Base-by-base conservation (phyloP, 2,797 vertebrate species). In the Sebastolobus alascanus region DNA sequence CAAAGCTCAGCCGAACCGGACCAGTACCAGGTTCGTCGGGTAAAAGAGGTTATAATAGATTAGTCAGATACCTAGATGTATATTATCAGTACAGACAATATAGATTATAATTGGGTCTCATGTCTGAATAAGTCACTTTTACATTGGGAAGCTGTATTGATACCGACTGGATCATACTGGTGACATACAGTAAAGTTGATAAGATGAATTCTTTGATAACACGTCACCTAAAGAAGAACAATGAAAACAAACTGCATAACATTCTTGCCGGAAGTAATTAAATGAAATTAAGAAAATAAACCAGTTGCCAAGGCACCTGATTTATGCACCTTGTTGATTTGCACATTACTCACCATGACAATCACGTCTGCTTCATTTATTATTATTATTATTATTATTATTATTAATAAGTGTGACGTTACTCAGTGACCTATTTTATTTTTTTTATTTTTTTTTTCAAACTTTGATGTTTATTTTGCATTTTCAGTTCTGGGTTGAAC, bases 201-300 rank as follows among this genome's bases (percentile, higher is more conserved):
- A 11, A 25, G 6, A 37, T 43, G 18, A 3, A 6, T 18, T 46
- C 43, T n/a, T n/a, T n/a, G n/a, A n/a, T n/a, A n/a, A n/a, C n/a
- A 54, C 0, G 6, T 4, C 37, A 6, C 16, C 43, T 46, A 5
- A 9, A 22, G 25, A 61, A 1, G 8, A 63, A 37, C 11, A 55
- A 1, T 1, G 6, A 68, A 69, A 50, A 37, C 27, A 65, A 77
- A 35, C 20, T 10, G 20, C 1, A n/a, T 52, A 18, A 52, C 46
- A 50, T 50, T 50, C 16, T 50, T 50, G 18, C 74, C 16, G 18
- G 59, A 64, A 29, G 13, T 54, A 22, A 73, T 75, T 52, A 54
- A 54, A 66, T 80, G 18, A 29, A 73, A 79, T 63, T 4, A 27
- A 58, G 22, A 80, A 65, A 67, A 22, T 22, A 61, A 76, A 27